phyloP scores from a whole-genome alignment of 1,140 invertebrate species.

The Drosophila eugracilis region DNA sequence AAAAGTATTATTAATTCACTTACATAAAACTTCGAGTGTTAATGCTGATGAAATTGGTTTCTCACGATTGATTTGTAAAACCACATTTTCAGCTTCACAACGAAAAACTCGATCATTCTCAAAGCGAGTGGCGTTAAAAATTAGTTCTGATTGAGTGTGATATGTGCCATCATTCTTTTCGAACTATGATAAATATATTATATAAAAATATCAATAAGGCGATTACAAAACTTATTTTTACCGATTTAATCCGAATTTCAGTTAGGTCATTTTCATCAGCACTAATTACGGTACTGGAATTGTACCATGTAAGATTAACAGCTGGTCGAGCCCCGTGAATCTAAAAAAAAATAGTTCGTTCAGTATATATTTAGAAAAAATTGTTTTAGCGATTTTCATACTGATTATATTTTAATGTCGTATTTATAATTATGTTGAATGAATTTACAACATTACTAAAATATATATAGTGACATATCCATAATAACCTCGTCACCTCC shows the following conservation, averaged over 20 bases:
- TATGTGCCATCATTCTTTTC: conserved; percentile 89
- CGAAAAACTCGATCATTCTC: conserved; percentile 92
- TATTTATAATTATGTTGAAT: too few relatives aligned
- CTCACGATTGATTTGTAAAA: conserved; percentile 89
- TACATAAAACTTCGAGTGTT: conserved; percentile 93
- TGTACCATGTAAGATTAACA: conserved; percentile 93
- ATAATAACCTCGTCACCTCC: too few relatives aligned
- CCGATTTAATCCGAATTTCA: conserved; percentile 74
- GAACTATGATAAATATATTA: conserved; percentile 37
- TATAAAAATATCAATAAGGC: too few relatives aligned
- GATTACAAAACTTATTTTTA: conserved; percentile 40
- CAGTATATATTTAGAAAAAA: background rate
- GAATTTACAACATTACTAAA: too few relatives aligned
- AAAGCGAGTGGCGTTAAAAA: conserved; percentile 91
- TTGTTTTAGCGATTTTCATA: too few relatives aligned
- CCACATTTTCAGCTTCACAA: conserved; percentile 93
- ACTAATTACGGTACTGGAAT: conserved; percentile 88
- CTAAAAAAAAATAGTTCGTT: conserved; percentile 19
- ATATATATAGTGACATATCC: too few relatives aligned
- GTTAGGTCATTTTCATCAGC: conserved; percentile 83
- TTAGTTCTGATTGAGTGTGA: conserved; percentile 90
- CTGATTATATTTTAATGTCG: too few relatives aligned
- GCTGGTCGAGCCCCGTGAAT: conserved; percentile 92
- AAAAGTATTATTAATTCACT: conserved; percentile 86
- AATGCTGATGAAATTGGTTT: conserved; percentile 89